phyloP scores from a whole-genome alignment of 2,888 invertebrate genomes.

The Eudiplozoon nipponicum region DNA sequence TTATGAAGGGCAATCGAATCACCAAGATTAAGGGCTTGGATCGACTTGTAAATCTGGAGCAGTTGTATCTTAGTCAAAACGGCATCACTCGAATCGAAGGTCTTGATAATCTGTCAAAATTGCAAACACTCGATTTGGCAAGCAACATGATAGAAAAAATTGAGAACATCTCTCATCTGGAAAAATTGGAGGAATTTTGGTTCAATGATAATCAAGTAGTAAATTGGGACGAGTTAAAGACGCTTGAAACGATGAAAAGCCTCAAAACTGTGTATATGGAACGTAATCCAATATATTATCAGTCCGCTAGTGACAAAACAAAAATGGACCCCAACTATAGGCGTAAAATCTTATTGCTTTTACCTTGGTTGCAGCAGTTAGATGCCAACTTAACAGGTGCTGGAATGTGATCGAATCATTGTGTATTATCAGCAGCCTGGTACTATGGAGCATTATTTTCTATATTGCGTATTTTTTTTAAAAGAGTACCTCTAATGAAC shows the following conservation, averaged over 20 bases:
- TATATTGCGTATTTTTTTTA: no score
- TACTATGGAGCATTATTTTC: no score
- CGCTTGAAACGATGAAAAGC: slow-evolving; percentile 32
- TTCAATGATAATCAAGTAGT: slow-evolving; percentile 61
- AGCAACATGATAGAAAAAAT: slow-evolving; percentile 49
- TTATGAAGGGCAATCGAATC: no score
- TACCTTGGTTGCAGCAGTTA: slow-evolving; percentile 58
- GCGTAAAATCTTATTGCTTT: slow-evolving; percentile 50
- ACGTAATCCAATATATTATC: slow-evolving; percentile 62
- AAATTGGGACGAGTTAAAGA: slow-evolving; percentile 50
- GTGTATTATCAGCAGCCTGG: no score
- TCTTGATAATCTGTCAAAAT: slow-evolving; percentile 29
- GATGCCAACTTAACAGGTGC: slow-evolving; percentile 42
- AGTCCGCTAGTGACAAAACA: no score
- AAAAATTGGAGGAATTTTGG: slow-evolving; percentile 67
- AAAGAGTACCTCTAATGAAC: no score
- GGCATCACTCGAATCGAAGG: slow-evolving; percentile 46
- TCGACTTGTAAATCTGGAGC: slow-evolving; percentile 40
- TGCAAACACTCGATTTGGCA: slow-evolving; percentile 61
- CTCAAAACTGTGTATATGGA: slow-evolving; percentile 57
- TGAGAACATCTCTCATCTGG: slow-evolving; percentile 43
- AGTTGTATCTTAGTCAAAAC: slow-evolving; percentile 70
- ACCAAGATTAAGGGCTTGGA: slow-evolving; percentile 53
- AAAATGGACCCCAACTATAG: slow-evolving; percentile 47
- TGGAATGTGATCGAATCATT: no score